Base-by-base conservation (phyloP, 2,888 invertebrate genomes). In the Patella caerulea region DNA sequence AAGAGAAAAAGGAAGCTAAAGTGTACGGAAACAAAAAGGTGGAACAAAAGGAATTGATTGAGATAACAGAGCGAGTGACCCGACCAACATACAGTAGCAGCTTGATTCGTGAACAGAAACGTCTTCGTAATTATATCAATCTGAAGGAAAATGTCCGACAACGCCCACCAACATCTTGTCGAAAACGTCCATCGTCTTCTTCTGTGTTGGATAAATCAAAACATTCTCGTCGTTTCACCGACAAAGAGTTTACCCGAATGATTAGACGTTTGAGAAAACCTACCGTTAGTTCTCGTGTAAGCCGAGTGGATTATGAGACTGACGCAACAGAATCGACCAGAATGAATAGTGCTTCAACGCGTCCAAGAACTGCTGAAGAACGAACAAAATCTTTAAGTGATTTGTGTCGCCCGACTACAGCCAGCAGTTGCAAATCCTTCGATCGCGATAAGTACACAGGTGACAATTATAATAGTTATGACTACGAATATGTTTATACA, bases 361-460 rank as follows among this genome's bases (percentile, higher is more conserved):
- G 74, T 65, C 17, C 72, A 72, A 34, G 15, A n/a, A 74, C 77
- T 0, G 53, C 71, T 2, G 17, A 34, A 2, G 82, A 82, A 17
- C 65, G 78, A 7, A 65, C 70, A n/a, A 81, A 81, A 59, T 79
- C 78, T 24, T 77, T 82, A 52, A 24, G 72, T 56, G 78, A 78
- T 34, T 78, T 82, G 24, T 79, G 77, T 3, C 75, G 82, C 1
- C 79, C 82, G 24, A 82, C 82, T 29, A 79, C 82, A 12, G 82
- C 81, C 52, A 79, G 78, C 53, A 69, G 75, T 29, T 78, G 72
- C 55, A 81, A 82, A 72, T 79, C 73, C 17, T 73, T 78, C 15
- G 81, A 81, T 24, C 65, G 74, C 14, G 72, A 80, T 24, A 54
- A 59, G n/a, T 65, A 65, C 19, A 24, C 65, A 3, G 65, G 65